phyloP scores from a whole-genome alignment of 2,888 invertebrate species.

The Diaphora mendica region DNA sequence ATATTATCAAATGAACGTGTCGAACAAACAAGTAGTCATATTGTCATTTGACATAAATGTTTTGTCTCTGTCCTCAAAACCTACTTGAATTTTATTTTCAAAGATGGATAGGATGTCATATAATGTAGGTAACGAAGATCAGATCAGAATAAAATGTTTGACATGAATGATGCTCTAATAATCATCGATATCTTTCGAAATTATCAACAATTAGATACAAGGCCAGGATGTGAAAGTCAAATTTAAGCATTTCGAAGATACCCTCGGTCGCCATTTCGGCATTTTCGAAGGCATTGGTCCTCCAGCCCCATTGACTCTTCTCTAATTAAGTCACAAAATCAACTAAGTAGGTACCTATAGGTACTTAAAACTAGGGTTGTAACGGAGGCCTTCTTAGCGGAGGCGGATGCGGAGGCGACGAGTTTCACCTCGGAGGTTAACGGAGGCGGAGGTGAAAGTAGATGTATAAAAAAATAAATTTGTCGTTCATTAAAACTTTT shows the following conservation, averaged over 20 bases:
- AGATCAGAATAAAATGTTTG: no score
- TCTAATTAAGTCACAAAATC: neutral
- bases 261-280: neutral
- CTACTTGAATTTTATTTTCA: neutral
- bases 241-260: neutral
- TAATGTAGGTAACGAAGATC: no score
- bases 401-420: no score
- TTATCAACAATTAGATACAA: neutral
- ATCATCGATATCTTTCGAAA: neutral
- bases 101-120: neutral
- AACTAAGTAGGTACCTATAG: no score
- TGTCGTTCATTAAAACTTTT: no score
- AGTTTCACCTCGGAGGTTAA: no score
- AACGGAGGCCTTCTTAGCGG: no score
- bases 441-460: no score
- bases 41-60: neutral
- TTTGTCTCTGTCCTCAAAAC: no score
- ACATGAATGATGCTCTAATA: neutral
- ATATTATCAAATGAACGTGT: no score
- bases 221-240: neutral
- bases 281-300: neutral
- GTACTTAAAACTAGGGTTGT: no score
- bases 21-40: neutral
- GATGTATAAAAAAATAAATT: no score
- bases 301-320: neutral